Base-by-base conservation (phyloP, 2,888 invertebrate species). In the Dolichopus griseipennis region DNA sequence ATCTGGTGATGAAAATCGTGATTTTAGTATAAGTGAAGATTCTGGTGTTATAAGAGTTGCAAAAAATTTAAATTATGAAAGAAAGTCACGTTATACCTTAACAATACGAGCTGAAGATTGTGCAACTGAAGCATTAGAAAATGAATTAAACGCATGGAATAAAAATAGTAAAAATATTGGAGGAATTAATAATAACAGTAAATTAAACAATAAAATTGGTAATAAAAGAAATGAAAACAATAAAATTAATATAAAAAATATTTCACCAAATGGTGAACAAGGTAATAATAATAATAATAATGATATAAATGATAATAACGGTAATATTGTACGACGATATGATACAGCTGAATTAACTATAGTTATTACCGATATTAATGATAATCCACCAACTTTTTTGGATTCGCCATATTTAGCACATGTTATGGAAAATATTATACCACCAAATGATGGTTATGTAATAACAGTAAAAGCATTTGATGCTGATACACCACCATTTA, bases 321-420 rank as follows among this genome's bases (percentile, higher is more conserved):
- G 22, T 52, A 37, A 65, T n/a, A 41, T 65, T 61, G 79, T 77
- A 74, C 85, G 85, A 66, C 86, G 86, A 78, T 90, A 85, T 78
- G 92, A 90, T 84, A 91, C 88, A 69, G 92, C 88, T 73, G 90
- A 91, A 79, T 86, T 95, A 74, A 88, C 90, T 70, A 92, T 97
- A 75, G 87, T 88, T 69, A 90, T 97, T 67, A 87, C 91, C 73
- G 95, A 97, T 82, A 91, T 95, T 77, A 96, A 97, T 82, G 96
- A 97, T 83, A 95, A 95, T 78, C 90, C 91, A 41, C 97, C 97
- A 64, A 90, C 92, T 64, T 97, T 97, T 82, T 83, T 93, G 73
- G 92, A 97, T 82, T 95, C 95, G n/a, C 96, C 96, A 0, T 96
- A 95, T 82, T 83, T 93, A 77, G 93, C 94, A 6, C 91, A 92